Base-by-base conservation (phyloP, 2,797 vertebrate genomes). In the Pogonophryne albipinna region DNA sequence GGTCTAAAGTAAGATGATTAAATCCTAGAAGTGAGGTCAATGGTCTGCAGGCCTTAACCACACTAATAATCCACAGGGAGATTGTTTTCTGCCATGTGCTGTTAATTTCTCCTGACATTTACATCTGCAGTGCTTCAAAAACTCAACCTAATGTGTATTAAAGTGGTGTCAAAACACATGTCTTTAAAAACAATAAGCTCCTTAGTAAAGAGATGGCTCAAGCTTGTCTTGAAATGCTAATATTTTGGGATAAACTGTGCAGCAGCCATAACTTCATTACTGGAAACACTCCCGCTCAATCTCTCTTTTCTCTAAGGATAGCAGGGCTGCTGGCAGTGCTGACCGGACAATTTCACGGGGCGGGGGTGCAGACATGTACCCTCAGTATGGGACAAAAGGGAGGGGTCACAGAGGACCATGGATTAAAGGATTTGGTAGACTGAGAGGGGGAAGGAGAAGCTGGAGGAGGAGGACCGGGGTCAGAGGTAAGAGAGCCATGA, bases 341-440 rank as follows among this genome's bases (percentile, higher is more conserved):
- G 74, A 73, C 74, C 12, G 55, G 52, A 71, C 53, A 76, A 91
- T 93, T 88, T 91, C 90, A 93, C 69, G 71, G 89, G 86, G 85
- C 56, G 71, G 79, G 84, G 86, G 85, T 80, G 79, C 75, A 90
- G 85, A 92, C 93, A 91, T 87, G 90, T 80, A 85, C 87, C 89
- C 86, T 31, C 0, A 66, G 31, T 69, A 50, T 2, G 15, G 64
- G 50, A 91, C 89, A 89, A 93, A 91, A 80, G 74, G 79, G 80
- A 84, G 84, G 84, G 91, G 88, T 91, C 88, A 83, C 15, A 55
- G 70, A 79, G 71, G 58, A 79, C 81, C 69, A 63, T 6, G 80
- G 92, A 93, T 92, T 90, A 93, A 91, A 87, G 87, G 87, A 89
- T 90, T 90, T 90, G 71, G 55, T 72, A 46, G 74, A 83, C 15